Percentiles rank a stretch among this genome's conserved stretches.
phyloP scores from a whole-genome alignment of 2,888 invertebrate genomes.

The Orthosia incerta region DNA sequence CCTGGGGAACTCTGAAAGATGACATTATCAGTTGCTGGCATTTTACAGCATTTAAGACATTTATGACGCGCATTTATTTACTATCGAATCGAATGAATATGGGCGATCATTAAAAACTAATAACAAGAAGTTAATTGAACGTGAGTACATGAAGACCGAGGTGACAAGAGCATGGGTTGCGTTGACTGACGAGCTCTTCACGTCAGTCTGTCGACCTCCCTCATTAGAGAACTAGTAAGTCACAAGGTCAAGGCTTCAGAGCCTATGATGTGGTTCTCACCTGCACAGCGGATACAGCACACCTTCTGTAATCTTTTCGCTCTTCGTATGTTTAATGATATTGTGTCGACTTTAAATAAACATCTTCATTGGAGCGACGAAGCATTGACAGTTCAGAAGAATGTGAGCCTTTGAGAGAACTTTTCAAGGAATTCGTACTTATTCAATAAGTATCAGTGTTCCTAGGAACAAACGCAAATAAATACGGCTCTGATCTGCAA shows the following conservation, averaged over 20 bases:
- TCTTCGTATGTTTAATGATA: not conserved
- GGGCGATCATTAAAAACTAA: not conserved
- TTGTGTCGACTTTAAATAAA: not conserved
- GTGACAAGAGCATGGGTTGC: not conserved
- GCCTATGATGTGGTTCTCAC: no score
- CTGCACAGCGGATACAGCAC: not conserved
- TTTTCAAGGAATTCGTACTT: not conserved
- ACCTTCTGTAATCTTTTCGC: not conserved
- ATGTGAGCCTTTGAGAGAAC: not conserved
- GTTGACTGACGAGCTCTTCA: constrained; percentile 4
- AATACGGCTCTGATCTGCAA: constrained; percentile 1
- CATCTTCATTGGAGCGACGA: not conserved
- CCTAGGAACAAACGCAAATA: not conserved
- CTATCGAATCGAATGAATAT: constrained; percentile 10
- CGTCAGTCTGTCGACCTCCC: not conserved
- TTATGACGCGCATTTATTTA: no score
- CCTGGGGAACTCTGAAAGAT: not conserved
- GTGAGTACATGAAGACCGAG: not conserved
- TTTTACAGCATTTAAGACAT: not conserved
- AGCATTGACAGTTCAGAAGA: not conserved
- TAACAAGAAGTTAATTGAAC: not conserved
- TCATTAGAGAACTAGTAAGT: not conserved
- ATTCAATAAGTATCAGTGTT: not conserved
- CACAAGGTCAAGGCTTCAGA: not conserved
- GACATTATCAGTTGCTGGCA: not conserved